Evolutionary conservation across 2,113 vertebrate genomes (phyloP).

Genomic region (Noctilio leporinus): DNA sequence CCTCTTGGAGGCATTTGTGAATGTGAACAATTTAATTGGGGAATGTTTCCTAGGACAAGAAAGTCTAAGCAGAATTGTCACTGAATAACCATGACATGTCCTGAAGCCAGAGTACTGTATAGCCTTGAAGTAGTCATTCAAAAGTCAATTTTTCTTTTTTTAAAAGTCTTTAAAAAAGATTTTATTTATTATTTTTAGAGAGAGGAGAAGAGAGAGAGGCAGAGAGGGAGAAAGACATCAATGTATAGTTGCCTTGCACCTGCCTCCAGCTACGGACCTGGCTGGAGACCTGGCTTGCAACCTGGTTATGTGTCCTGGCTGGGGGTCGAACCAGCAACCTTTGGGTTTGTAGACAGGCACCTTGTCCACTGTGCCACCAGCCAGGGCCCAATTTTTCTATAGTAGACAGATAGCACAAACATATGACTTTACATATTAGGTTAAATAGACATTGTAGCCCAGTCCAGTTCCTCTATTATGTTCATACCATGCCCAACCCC

Average conservation of each 20-base stretch:
- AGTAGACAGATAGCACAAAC: neutral
- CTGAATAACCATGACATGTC: constrained; percentile 7
- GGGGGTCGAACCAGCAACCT: too few relatives aligned
- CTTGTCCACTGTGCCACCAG: too few relatives aligned
- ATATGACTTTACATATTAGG: neutral
- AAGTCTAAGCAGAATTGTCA: neutral
- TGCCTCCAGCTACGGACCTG: too few relatives aligned
- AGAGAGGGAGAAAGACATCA: too few relatives aligned
- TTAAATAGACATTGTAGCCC: neutral
- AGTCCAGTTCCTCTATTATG: neutral
- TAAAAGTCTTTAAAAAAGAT: too few relatives aligned
- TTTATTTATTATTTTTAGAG: too few relatives aligned
- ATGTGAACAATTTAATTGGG: neutral
- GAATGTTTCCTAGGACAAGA: neutral
- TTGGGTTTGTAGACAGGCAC: too few relatives aligned
- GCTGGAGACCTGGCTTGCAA: too few relatives aligned
- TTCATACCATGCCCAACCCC: neutral
- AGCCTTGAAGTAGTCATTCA: neutral
- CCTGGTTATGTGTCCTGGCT: too few relatives aligned
- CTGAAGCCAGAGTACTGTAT: neutral
- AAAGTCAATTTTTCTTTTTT: neutral
- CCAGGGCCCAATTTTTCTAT: neutral
- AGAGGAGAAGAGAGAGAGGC: too few relatives aligned
- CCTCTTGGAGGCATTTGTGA: neutral
- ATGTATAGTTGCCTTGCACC: too few relatives aligned